Percentiles rank a stretch among this genome's conserved stretches.
Conservation (phyloP, 1,140 invertebrate genomes). For the Zaprionus capensis region DNA sequence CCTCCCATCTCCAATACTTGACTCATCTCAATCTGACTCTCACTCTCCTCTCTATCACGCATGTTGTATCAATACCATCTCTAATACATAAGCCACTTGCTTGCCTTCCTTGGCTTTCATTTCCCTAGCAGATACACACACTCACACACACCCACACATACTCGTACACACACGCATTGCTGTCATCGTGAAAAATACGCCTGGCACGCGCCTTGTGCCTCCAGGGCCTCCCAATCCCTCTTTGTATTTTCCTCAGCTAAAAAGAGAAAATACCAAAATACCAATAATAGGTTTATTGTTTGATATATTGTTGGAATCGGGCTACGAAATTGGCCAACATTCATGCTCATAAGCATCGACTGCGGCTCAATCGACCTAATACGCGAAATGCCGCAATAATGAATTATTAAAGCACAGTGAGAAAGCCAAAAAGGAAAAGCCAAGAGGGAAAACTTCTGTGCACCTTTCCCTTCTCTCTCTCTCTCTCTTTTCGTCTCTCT, state of each 20-base stretch:
- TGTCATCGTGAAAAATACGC: slow-evolving; percentile 32
- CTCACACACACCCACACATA: not conserved
- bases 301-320: slow-evolving; percentile 60
- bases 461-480: not conserved
- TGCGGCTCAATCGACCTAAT: slow-evolving; percentile 42
- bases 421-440: slow-evolving; percentile 8
- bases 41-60: not conserved
- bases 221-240: slow-evolving; percentile 31
- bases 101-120: not conserved
- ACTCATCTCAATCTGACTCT: not conserved
- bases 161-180: slow-evolving; percentile 6
- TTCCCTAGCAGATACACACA: slow-evolving; percentile 15
- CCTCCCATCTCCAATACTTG: not conserved
- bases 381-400: slow-evolving; percentile 45
- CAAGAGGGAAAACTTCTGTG: not conserved
- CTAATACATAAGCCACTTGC: slow-evolving; percentile 3
- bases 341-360: slow-evolving; percentile 15
- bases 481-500: not conserved
- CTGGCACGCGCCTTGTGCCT: slow-evolving; percentile 57
- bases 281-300: slow-evolving; percentile 73
- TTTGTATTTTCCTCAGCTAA: not conserved
- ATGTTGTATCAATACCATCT: not conserved
- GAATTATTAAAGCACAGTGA: slow-evolving; percentile 63
- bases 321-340: slow-evolving; percentile 19
- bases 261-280: slow-evolving; percentile 6